Conservation (phyloP, 2,888 invertebrate genomes). For the Hesperia comma region DNA sequence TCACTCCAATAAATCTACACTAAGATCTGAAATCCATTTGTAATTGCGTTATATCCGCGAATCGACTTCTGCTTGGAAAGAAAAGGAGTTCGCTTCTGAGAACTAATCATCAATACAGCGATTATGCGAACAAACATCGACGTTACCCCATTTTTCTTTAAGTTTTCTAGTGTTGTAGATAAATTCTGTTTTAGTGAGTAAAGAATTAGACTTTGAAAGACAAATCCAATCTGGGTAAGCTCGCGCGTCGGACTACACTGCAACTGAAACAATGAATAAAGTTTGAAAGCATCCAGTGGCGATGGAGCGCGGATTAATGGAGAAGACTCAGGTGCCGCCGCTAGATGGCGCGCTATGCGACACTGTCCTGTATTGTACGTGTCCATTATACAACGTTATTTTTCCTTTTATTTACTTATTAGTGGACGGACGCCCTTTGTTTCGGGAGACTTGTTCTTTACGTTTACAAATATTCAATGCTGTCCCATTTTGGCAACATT, state of each 20-base stretch:
- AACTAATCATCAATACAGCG: slow-evolving; percentile 17
- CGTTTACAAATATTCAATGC: too few species aligned
- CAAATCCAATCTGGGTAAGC: slow-evolving; percentile 68
- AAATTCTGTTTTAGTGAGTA: slow-evolving; percentile 37
- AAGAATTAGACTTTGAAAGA: slow-evolving; percentile 47
- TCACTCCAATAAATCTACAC: slow-evolving; percentile 7
- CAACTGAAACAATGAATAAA: slow-evolving; percentile 75
- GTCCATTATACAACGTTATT: slow-evolving; percentile 48
- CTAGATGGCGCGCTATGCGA: slow-evolving; percentile 53
- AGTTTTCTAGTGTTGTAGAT: slow-evolving; percentile 21
- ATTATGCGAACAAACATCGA: not conserved
- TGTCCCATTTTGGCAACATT: too few species aligned
- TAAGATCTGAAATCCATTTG: slow-evolving; percentile 8
- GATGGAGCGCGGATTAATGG: slow-evolving; percentile 60
- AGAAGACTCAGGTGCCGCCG: slow-evolving; percentile 61
- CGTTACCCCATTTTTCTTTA: slow-evolving; percentile 17
- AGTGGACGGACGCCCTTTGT: too few species aligned
- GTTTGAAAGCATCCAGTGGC: slow-evolving; percentile 66
- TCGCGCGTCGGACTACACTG: slow-evolving; percentile 45
- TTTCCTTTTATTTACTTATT: slow-evolving; percentile 6
- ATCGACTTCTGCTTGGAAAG: slow-evolving; percentile 1
- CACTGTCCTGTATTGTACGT: slow-evolving; percentile 46
- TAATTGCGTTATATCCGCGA: slow-evolving; percentile 9
- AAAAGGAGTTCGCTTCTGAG: not conserved
- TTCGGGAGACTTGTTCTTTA: too few species aligned